These are phyloP conservation scores for Pseudococcus jackbeardsleyi DNA, from an alignment of 2,888 invertebrate genomes.

Conservation along the genomic window DNA sequence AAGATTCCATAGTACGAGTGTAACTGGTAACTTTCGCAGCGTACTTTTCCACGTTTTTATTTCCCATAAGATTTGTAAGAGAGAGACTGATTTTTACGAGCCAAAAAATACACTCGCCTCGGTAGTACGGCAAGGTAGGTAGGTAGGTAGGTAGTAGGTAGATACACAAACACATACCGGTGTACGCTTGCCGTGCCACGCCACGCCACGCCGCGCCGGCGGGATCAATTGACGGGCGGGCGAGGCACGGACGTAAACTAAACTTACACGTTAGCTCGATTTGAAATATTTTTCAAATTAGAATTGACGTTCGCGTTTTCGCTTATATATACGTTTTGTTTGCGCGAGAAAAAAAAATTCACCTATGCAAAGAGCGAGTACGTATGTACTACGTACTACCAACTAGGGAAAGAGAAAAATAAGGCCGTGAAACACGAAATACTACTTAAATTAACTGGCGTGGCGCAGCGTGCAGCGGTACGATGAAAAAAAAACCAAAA, in stretches of 20 bases:
- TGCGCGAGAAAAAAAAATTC: neutral
- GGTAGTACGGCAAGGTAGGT: neutral
- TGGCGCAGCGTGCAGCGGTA: too few species aligned
- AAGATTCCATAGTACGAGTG: slow-evolving; percentile 57
- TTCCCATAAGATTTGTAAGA: slow-evolving; percentile 54
- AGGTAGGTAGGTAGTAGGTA: too few species aligned
- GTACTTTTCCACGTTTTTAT: slow-evolving; percentile 42
- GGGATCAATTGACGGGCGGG: neutral
- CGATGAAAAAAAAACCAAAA: neutral
- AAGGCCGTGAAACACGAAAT: slow-evolving; percentile 15
- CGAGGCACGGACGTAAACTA: neutral
- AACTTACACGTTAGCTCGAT: slow-evolving; percentile 18
- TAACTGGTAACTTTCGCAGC: slow-evolving; percentile 31
- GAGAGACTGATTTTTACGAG: slow-evolving; percentile 55
- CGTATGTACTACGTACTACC: neutral
- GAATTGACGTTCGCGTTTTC: slow-evolving; percentile 56
- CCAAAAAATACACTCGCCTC: slow-evolving; percentile 18
- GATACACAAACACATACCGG: neutral
- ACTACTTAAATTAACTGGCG: slow-evolving; percentile 12
- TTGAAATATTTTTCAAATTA: slow-evolving; percentile 54
- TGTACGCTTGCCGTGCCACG: too few species aligned
- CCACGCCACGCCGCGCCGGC: neutral
- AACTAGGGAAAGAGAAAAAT: neutral
- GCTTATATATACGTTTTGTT: slow-evolving; percentile 5
- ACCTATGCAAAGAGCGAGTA: neutral